A percentile compares a stretch with the other conserved stretches of the same genome.
phyloP scores from a whole-genome alignment of 2,888 invertebrate species.

The Patella depressa region DNA sequence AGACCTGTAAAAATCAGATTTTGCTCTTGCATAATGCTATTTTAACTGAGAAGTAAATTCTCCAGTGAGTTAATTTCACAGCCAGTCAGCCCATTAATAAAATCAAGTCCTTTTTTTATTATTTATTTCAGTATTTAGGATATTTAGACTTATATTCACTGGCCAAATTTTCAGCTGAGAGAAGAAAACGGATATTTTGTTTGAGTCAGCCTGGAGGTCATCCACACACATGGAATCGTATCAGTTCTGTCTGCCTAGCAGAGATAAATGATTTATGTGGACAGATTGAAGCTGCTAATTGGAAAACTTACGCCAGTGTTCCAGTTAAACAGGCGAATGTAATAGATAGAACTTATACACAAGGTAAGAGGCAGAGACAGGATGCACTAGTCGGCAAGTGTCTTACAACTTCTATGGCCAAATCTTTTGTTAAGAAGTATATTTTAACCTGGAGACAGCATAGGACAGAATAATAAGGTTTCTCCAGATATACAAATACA shows the following conservation, averaged over 20 bases:
- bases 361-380: background rate
- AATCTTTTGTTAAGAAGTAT: constrained; percentile 12
- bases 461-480: no score
- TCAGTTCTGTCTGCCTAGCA: constrained; percentile 77
- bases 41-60: no score
- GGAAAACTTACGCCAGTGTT: constrained; percentile 53
- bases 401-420: constrained; percentile 9
- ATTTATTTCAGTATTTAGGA: constrained; percentile 78
- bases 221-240: constrained; percentile 87
- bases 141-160: constrained; percentile 82
- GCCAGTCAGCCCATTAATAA: no score
- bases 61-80: no score
- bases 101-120: no score
- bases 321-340: constrained; percentile 39
- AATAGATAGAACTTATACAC: background rate
- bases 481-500: background rate
- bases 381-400: background rate
- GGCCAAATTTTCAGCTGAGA: constrained; percentile 76
- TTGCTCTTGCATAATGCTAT: no score
- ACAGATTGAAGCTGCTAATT: constrained; percentile 57
- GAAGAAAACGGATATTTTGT: constrained; percentile 79
- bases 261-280: constrained; percentile 78
- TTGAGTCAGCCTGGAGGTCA: constrained; percentile 77
- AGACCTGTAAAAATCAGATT: no score
- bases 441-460: background rate